Evolutionary conservation across 1,140 invertebrate species (phyloP).

Genomic region (Thaumetopoea pityocampa): DNA sequence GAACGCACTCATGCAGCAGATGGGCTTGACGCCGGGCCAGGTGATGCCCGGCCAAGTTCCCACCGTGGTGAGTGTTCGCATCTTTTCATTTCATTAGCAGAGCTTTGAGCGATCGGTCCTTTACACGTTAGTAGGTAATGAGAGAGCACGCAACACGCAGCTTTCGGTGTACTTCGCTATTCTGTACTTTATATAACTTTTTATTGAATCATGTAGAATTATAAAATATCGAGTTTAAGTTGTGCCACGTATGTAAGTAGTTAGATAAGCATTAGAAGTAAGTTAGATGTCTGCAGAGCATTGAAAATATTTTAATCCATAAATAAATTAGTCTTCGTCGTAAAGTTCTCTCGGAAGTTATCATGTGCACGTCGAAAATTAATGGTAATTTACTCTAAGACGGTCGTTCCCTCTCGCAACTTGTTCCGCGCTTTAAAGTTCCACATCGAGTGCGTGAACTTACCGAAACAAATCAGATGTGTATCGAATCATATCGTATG

Average conservation of each 20-base stretch:
- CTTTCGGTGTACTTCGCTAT: conserved; percentile 65
- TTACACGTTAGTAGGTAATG: conserved; percentile 42
- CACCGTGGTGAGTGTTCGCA: conserved; percentile 85
- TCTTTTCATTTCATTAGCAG: conserved; percentile 19
- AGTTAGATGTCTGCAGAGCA: conserved; percentile 4
- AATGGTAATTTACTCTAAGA: conserved; percentile 35
- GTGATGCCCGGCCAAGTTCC: conserved; percentile 93
- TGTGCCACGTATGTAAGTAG: conserved; percentile 36
- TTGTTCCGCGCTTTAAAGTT: conserved; percentile 36
- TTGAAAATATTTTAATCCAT: conserved; percentile 18
- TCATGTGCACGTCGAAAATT: conserved; percentile 32
- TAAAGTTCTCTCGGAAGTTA: conserved; percentile 25
- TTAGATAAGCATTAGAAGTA: conserved; percentile 10
- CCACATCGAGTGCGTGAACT: conserved; percentile 21
- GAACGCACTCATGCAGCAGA: conserved; percentile 96
- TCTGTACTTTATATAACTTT: conserved; percentile 40
- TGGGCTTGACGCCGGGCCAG: conserved; percentile 92
- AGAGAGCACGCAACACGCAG: conserved; percentile 64
- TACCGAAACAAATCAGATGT: conserved; percentile 10
- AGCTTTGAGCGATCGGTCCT: conserved; percentile 69
- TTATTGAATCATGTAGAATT: conserved; percentile 51
- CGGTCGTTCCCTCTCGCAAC: conserved; percentile 17
- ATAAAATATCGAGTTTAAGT: conserved; percentile 47
- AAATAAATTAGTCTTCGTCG: conserved; percentile 23
- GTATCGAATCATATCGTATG: conserved; percentile 7